phyloP scores from a whole-genome alignment of 1,140 invertebrate species.

The Helicorthomorpha holstii region DNA sequence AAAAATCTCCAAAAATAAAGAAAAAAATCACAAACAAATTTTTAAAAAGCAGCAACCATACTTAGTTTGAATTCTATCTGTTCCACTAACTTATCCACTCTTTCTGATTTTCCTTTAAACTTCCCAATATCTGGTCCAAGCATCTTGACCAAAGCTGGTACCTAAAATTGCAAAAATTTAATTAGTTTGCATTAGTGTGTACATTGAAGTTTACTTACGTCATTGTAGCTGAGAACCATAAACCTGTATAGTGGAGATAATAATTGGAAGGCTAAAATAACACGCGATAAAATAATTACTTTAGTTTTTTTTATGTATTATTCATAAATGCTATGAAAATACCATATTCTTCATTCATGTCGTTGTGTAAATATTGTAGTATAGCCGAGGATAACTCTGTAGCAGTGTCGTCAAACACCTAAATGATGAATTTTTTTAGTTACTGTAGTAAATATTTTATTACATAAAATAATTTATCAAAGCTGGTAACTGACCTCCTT shows the following conservation, averaged over 20 bases:
- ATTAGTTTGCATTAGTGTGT: neutral
- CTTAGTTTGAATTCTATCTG: constrained; percentile 17
- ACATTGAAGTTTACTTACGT: constrained; percentile 21
- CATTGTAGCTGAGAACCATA: constrained; percentile 54
- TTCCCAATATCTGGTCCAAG: constrained; percentile 71
- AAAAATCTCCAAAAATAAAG: too few species aligned
- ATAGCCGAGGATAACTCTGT: constrained; percentile 83
- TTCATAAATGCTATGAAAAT: neutral
- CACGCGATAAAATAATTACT: neutral
- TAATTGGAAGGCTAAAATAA: constrained; percentile 12
- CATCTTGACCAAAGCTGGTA: constrained; percentile 75
- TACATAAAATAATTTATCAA: constrained; percentile 29
- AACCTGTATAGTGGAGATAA: constrained; percentile 50
- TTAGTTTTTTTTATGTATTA: neutral
- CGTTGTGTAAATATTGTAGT: constrained; percentile 66
- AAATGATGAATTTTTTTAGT: too few species aligned
- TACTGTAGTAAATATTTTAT: too few species aligned
- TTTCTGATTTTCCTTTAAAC: constrained; percentile 58
- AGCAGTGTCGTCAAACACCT: constrained; percentile 87
- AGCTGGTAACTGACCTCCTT: constrained; percentile 49
- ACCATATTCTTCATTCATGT: constrained; percentile 54
- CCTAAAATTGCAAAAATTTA: constrained; percentile 20
- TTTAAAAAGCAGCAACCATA: too few species aligned
- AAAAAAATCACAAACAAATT: too few species aligned
- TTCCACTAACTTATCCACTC: constrained; percentile 63